Conservation (phyloP, 2,797 vertebrate species). For the Pangasius sanitwongsei region DNA sequence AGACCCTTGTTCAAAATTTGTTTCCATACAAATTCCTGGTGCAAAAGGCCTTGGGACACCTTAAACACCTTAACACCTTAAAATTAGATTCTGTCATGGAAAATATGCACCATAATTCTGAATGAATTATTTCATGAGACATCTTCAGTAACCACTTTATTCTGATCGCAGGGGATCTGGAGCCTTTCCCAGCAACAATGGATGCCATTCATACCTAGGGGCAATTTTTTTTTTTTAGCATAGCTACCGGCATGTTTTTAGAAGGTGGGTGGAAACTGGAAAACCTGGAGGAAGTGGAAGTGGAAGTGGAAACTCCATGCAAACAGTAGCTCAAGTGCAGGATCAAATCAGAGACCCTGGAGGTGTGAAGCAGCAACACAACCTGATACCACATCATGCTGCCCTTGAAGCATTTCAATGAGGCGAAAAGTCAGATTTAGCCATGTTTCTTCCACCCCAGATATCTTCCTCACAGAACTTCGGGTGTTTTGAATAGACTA, state of each 20-base stretch:
- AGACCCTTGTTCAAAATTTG: neutral
- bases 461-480: neutral
- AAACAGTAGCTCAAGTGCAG: neutral
- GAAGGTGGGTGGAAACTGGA: neutral
- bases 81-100: neutral
- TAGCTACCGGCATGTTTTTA: neutral
- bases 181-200: neutral
- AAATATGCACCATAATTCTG: neutral
- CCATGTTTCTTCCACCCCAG: neutral
- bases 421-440: too few relatives aligned
- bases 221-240: neutral
- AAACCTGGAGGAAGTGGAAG: neutral
- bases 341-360: neutral
- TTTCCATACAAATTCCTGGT: neutral
- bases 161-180: neutral
- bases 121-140: neutral
- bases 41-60: neutral
- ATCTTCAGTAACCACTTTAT: neutral
- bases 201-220: neutral
- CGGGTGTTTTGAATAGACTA: neutral
- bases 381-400: neutral
- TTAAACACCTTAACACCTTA: neutral
- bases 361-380: constrained; percentile 10
- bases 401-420: neutral
- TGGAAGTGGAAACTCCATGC: neutral